Evolutionary conservation across 2,888 invertebrate species (phyloP), one percentile per base, ranked within the genome.

Genomic region (Suillia variegata): DNA sequence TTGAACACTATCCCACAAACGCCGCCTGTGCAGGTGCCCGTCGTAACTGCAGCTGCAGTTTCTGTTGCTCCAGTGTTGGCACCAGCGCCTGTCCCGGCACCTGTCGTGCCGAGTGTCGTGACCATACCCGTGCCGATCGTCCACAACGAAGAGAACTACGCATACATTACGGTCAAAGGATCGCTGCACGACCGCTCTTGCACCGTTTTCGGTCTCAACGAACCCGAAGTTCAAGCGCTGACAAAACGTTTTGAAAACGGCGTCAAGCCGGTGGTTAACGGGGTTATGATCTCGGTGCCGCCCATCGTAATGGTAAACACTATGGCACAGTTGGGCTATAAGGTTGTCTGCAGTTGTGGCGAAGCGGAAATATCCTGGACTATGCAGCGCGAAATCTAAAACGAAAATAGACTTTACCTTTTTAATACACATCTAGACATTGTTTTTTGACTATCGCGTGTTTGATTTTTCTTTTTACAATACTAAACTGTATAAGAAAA

Each of bases 351-450:
- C 72, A 90, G 89, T 78, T 90, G 91, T 64, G 93, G 93, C 15
- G 93, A 93, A 77, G 84, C 89, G 20, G 93, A 93, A 83, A 88
- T 91, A 70, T 88, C 90, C 69, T 93, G 93, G 93, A 93, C 93
- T 49, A 84, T 93, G 83, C 89, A 90, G 77, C 87, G 92, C 74
- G 91, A 92, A 80, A 79, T 88, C 71, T 91, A 87, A 86, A 26
- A 18, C 45, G 33, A 50, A 8, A 21, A 33, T 33, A 10, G 2
- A 20, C 26, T 24, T n/a, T n/a, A n/a, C 18, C 47, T 56, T 12
- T 22, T 12, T 22, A 60, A 49, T 38, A 49, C 45, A 42, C 31
- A 33, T 48, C 52, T 26, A 47, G 33, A 53, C 22, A 31, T 17
- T 45, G 54, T 22, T 45, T 53, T n/a, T n/a, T n/a, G n/a, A n/a